These are phyloP conservation scores for Nannoperca obscura DNA, from an alignment of 2,797 vertebrate species.

Conservation along the genomic window DNA sequence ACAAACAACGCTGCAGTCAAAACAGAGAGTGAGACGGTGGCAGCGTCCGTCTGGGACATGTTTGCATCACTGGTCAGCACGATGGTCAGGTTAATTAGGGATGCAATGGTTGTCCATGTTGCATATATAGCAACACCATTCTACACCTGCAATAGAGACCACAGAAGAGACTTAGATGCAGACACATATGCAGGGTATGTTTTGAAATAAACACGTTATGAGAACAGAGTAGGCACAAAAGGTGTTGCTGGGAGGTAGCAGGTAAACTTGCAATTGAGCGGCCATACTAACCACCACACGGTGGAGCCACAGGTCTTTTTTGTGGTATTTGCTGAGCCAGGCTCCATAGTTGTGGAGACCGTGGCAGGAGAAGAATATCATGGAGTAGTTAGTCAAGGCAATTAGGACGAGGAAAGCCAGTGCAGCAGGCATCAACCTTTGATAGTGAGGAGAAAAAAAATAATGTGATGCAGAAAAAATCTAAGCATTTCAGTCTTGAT, in stretches of 20 bases:
- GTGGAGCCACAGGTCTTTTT: constrained; percentile 87
- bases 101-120: constrained; percentile 88
- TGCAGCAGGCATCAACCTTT: constrained; percentile 82
- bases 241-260: neutral
- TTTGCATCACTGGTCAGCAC: constrained; percentile 80
- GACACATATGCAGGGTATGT: neutral
- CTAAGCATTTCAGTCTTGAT: neutral
- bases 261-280: neutral
- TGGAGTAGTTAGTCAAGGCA: constrained; percentile 74
- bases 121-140: constrained; percentile 87
- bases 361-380: constrained; percentile 81
- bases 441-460: constrained; percentile 12
- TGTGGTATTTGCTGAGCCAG: constrained; percentile 85
- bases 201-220: neutral
- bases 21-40: constrained; percentile 70
- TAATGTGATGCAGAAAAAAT: neutral
- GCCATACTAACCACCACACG: constrained; percentile 82
- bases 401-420: constrained; percentile 83
- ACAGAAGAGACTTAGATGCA: neutral
- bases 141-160: constrained; percentile 80
- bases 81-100: constrained; percentile 85
- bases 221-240: neutral
- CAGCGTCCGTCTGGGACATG: constrained; percentile 64
- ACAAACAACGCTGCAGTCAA: constrained; percentile 60
- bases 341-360: constrained; percentile 74